Base-by-base conservation (phyloP, 2,797 vertebrate genomes). In the Ctenosaura bakeri region DNA sequence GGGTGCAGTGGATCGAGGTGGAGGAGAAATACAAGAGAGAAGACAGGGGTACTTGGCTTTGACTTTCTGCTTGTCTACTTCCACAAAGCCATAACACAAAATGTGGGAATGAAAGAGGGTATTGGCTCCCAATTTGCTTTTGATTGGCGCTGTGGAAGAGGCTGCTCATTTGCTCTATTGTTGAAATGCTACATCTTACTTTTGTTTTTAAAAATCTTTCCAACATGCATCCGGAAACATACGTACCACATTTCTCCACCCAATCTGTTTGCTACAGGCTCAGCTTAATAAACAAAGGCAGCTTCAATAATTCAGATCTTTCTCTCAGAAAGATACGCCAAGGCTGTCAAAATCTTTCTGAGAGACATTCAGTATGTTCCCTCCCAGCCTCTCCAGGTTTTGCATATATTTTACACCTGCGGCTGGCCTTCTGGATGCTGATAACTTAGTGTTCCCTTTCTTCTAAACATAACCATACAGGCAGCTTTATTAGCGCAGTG, bases 241-340 rank as follows among this genome's bases (percentile, higher is more conserved):
- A 59, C 77, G 59, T 80, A 22, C 6, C 52, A 54, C 91, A 50
- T 91, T 94, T 84, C 88, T 91, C 74, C 86, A 83, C 59, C 32
- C 91, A 95, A 95, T 93, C 93, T 93, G 85, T 94, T 89, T 32
- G 79, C 92, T 91, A 94, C 92, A 93, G 79, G 90, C 94, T 95
- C 94, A 85, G 97, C 97, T 98, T 97, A 96, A 94, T 62, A 92
- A 97, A 98, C 97, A 98, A 98, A 98, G 96, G 95, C 93, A 91
- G 94, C 94, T 97, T 98, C 96, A 97, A 96, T 95, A 95, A 96
- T 97, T 96, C 94, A 93, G 94, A 92, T 96, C 93, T 94, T 95
- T 96, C 94, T 97, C 95, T 92, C 96, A 52, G 10, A 93, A 96
- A 96, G 97, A 97, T 95, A 96, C 24, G 97, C 95, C 88, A 96